phyloP scores from a whole-genome alignment of 2,797 vertebrate genomes.

The Enteromius trimaculatus region DNA sequence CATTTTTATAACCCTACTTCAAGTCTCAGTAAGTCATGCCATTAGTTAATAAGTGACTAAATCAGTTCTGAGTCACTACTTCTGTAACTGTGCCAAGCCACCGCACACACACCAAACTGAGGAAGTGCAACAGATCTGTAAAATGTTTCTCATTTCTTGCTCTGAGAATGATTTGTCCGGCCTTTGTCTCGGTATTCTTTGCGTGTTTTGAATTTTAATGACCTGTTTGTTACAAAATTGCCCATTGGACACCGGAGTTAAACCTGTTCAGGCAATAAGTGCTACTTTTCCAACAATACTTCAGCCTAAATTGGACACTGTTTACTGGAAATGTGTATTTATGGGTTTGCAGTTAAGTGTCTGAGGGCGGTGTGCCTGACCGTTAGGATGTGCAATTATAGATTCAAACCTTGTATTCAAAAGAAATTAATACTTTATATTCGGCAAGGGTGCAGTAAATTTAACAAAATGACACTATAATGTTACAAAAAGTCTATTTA shows the following conservation, averaged over 20 bases:
- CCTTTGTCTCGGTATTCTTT: conserved; percentile 29
- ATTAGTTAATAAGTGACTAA: conserved; percentile 46
- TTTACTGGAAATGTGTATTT: neutral
- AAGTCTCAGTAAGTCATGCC: conserved; percentile 11
- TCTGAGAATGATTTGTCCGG: neutral
- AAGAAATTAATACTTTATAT: neutral
- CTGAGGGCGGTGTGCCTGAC: neutral
- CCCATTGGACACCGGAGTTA: conserved; percentile 1
- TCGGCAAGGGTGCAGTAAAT: neutral
- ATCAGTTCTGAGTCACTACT: conserved; percentile 35
- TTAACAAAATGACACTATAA: neutral
- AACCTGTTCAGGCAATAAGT: conserved; percentile 1
- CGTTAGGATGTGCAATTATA: neutral
- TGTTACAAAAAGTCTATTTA: no score
- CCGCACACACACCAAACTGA: neutral
- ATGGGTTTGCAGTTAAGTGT: conserved; percentile 3
- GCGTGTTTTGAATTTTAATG: conserved; percentile 28
- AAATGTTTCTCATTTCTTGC: conserved; percentile 7
- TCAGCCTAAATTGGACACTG: neutral
- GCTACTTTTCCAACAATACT: conserved; percentile 11
- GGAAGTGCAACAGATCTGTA: neutral
- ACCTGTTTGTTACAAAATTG: conserved; percentile 18
- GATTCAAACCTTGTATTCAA: neutral
- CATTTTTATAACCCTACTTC: conserved; percentile 2
- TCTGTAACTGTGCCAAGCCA: conserved; percentile 21